Evolutionary conservation across 2,113 vertebrate species (phyloP).

Genomic region (Pachypanchax playfairii): DNA sequence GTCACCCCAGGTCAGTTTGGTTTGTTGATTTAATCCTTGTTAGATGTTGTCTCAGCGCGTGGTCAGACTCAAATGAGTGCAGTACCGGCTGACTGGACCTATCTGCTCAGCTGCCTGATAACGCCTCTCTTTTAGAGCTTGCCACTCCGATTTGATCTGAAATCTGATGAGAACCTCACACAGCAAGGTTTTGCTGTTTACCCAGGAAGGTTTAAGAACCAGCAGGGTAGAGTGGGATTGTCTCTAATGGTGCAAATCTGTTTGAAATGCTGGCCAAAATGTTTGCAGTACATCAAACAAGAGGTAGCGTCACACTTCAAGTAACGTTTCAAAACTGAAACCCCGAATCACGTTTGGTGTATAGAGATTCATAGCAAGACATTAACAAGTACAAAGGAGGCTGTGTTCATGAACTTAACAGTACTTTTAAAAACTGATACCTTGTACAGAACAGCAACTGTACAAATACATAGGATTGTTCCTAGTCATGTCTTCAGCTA

Average conservation of each 20-base stretch:
- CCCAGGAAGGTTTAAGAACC: conserved; percentile 31
- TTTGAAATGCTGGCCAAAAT: neutral
- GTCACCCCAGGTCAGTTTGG: conserved; percentile 58
- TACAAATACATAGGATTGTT: too few species aligned
- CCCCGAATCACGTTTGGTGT: too few species aligned
- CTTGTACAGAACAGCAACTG: too few species aligned
- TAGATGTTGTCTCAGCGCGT: conserved; percentile 73
- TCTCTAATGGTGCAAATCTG: neutral
- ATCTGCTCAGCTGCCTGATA: conserved; percentile 61
- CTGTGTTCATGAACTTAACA: too few species aligned
- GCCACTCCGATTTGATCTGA: conserved; percentile 58
- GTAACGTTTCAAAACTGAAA: neutral
- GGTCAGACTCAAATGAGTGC: conserved; percentile 57
- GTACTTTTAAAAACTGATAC: too few species aligned
- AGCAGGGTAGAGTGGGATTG: conserved; percentile 16
- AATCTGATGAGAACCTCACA: conserved; percentile 58
- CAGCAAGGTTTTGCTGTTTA: conserved; percentile 36
- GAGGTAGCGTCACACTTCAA: neutral
- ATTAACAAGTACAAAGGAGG: too few species aligned
- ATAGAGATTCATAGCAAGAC: too few species aligned
- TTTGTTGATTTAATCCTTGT: conserved; percentile 77
- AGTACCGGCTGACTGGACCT: conserved; percentile 15
- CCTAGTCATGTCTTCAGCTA: too few species aligned
- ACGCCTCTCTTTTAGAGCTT: conserved; percentile 42
- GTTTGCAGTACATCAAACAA: neutral